Evolutionary conservation across 2,888 invertebrate genomes (phyloP), one percentile per base, ranked within the genome.

Genomic region (Allolobophora icterica): DNA sequence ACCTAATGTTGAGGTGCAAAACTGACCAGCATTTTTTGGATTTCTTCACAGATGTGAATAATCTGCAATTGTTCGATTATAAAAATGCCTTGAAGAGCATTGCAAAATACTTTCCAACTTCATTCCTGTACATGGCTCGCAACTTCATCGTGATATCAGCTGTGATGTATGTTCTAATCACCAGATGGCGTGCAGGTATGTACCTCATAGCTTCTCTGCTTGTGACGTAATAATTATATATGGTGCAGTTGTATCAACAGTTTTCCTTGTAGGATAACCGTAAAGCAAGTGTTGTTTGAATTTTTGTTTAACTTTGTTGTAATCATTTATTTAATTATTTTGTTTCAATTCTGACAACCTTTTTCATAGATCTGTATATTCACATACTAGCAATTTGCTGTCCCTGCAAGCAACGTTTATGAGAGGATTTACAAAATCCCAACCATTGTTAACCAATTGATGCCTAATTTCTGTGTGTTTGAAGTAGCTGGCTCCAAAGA

Each of bases 171-270:
- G 8, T 71, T 71, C 0, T 71, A 3, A 71, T 71, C 30, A 71
- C 30, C 71, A 71, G 71, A n/a, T 71, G 71, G 71, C 71, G 71
- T n/a, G 71, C 71, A n/a, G 71, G 71, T n/a, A 71, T n/a, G 71
- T 71, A 71, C 71, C 0, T 71, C n/a, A 11, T 13, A n/a, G 71
- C 30, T 71, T 71, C 71, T 71, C 5, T n/a, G n/a, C 71, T 71
- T 71, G 71, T 71, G n/a, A n/a, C 17, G 58, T n/a, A n/a, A n/a
- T n/a, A n/a, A n/a, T 71, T 8, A 11, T 71, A n/a, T 71, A 11
- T 30, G 71, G 71, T 30, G n/a, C 13, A 52, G 0, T 71, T 71
- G 52, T 52, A 52, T n/a, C 71, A 71, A 17, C n/a, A n/a, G n/a
- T 71, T 71, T 71, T 38, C 38, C 38, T 38, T 3, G 30, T n/a